Conservation (phyloP, 1,140 invertebrate species). For the Brachionus calyciflorus region DNA sequence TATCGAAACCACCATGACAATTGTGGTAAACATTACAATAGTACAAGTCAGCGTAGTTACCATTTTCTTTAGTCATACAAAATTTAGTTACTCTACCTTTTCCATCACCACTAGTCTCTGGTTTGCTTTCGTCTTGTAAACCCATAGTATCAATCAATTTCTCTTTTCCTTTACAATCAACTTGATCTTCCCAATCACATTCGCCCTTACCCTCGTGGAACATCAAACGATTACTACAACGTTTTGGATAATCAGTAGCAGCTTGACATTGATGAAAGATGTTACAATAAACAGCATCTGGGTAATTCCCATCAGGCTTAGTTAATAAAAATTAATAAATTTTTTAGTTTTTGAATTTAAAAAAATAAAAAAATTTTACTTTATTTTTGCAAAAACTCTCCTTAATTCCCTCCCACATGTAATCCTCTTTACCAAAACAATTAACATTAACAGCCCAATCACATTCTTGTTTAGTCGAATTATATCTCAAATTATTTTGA, state of each 20-base stretch:
- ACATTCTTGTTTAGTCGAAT: constrained; percentile 29
- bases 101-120: not conserved
- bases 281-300: constrained; percentile 45
- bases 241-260: constrained; percentile 41
- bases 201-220: constrained; percentile 40
- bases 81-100: constrained; percentile 47
- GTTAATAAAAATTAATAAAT: not conserved
- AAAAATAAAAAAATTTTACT: constrained; percentile 15
- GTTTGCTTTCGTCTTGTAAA: constrained; percentile 26
- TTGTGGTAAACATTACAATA: constrained; percentile 48
- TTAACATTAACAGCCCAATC: constrained; percentile 47
- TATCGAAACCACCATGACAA: constrained; percentile 47
- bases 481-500: constrained; percentile 46
- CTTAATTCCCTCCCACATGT: constrained; percentile 47
- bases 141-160: constrained; percentile 44
- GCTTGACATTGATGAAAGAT: constrained; percentile 47
- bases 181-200: constrained; percentile 47
- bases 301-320: constrained; percentile 47
- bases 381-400: constrained; percentile 44
- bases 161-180: constrained; percentile 47
- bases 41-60: constrained; percentile 45
- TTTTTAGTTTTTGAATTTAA: not conserved
- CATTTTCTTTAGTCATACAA: constrained; percentile 47
- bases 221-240: constrained; percentile 44
- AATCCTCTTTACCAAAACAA: constrained; percentile 46